phyloP scores from a whole-genome alignment of 2,113 vertebrate genomes.

The Sorex araneus region DNA sequence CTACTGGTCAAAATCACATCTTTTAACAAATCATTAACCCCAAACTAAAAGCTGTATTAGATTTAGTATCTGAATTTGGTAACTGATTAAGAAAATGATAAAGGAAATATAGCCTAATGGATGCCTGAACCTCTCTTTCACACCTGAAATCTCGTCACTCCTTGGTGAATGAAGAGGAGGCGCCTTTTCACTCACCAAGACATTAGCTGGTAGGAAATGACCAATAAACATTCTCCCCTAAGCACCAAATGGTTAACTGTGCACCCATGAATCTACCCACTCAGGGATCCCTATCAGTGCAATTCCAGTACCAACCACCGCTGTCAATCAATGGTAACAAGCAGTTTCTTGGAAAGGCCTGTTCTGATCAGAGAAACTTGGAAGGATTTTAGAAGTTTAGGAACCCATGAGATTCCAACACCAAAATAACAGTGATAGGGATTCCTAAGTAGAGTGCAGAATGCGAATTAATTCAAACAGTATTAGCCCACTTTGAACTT shows the following conservation, averaged over 20 bases:
- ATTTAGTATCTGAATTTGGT: constrained; percentile 12
- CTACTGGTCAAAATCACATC: constrained; percentile 10
- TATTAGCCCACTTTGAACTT: constrained; percentile 46
- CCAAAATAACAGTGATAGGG: constrained; percentile 12
- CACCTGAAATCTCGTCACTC: not conserved
- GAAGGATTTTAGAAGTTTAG: constrained; percentile 45
- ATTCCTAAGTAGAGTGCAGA: constrained; percentile 44
- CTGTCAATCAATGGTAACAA: constrained; percentile 45
- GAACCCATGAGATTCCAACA: constrained; percentile 43
- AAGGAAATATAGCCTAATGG: constrained; percentile 12
- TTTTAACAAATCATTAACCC: constrained; percentile 45
- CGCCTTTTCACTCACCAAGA: constrained; percentile 68
- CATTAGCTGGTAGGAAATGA: constrained; percentile 55
- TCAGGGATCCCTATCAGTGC: constrained; percentile 34
- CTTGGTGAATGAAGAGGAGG: too few relatives aligned
- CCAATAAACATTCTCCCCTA: constrained; percentile 44
- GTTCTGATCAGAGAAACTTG: constrained; percentile 36
- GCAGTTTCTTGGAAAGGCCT: not conserved
- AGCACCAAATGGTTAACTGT: constrained; percentile 21
- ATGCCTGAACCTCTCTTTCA: not conserved
- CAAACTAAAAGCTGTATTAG: constrained; percentile 59
- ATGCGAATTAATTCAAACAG: constrained; percentile 45
- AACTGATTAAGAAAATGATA: constrained; percentile 30
- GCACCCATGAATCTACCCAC: constrained; percentile 51
- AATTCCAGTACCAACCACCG: constrained; percentile 57